A percentile compares a stretch with the other conserved stretches of the same genome.
These are phyloP conservation scores for Bellardia bayeri DNA, from an alignment of 2,888 invertebrate species.

Conservation along the genomic window DNA sequence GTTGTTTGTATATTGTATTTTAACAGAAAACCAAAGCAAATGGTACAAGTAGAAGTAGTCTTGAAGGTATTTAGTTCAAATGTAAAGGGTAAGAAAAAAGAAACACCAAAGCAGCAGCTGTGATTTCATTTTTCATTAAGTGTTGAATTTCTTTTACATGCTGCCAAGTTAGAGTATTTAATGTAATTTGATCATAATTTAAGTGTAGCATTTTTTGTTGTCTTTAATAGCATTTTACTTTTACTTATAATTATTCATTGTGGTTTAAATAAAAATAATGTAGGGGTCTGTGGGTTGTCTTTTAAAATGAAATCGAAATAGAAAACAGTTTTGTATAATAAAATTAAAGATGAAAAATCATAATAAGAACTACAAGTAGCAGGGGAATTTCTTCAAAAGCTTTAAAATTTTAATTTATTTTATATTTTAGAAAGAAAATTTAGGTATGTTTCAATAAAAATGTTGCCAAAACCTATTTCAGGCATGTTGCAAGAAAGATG, in stretches of 20 bases:
- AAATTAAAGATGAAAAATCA: too few relatives aligned
- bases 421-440: neutral
- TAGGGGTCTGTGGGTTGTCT: neutral
- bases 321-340: neutral
- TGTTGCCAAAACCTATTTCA: too few relatives aligned
- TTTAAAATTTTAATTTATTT: neutral
- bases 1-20: conserved; percentile 26
- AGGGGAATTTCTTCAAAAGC: neutral
- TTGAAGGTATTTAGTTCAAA: conserved; percentile 43
- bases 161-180: conserved; percentile 33
- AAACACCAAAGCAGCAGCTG: conserved; percentile 59
- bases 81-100: conserved; percentile 13
- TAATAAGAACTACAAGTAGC: neutral
- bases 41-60: conserved; percentile 40
- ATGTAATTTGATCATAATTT: conserved; percentile 70
- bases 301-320: conserved; percentile 21
- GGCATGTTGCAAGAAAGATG: too few relatives aligned
- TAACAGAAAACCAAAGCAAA: conserved; percentile 10
- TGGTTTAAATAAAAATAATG: conserved; percentile 31
- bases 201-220: conserved; percentile 49
- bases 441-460: neutral
- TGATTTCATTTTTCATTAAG: conserved; percentile 70
- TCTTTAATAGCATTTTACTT: conserved; percentile 29
- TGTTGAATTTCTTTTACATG: conserved; percentile 61
- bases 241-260: conserved; percentile 50